Percentiles rank a stretch among this genome's conserved stretches.
Conservation (phyloP, 2,113 vertebrate species). For the Perca flavescens region DNA sequence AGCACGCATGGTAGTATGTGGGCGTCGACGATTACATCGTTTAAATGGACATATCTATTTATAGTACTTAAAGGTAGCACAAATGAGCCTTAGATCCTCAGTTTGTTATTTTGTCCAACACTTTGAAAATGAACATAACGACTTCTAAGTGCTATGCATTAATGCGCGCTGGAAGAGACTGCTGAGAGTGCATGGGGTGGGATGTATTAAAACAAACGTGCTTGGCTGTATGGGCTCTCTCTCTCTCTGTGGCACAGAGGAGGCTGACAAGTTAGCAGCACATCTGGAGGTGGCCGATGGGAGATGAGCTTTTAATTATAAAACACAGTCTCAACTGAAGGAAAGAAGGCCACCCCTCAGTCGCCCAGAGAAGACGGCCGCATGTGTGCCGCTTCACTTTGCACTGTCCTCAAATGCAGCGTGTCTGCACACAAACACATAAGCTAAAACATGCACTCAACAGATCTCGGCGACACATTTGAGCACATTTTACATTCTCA, state of each 20-base stretch:
- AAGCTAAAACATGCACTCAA: background rate
- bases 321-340: constrained; percentile 46
- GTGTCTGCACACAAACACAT: constrained; percentile 16
- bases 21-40: no score
- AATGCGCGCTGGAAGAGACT: background rate
- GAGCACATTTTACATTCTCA: background rate
- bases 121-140: background rate
- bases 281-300: constrained; percentile 58
- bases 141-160: background rate
- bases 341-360: constrained; percentile 53
- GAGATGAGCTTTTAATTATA: constrained; percentile 68
- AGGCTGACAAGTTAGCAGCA: constrained; percentile 48
- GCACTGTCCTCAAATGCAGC: constrained; percentile 19
- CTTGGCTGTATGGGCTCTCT: constrained; percentile 31
- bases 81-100: no score
- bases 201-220: constrained; percentile 46
- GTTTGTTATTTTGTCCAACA: background rate
- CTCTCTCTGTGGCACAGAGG: constrained; percentile 34
- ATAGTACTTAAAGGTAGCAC: no score
- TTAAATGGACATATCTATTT: no score
- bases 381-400: constrained; percentile 22
- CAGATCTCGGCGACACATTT: background rate
- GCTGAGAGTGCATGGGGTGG: constrained; percentile 2
- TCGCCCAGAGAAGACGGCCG: constrained; percentile 19
- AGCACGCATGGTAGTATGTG: no score